Evolutionary conservation across 92 coral and sea anemone species (phyloP).

Genomic region (Porites cylindrica): DNA sequence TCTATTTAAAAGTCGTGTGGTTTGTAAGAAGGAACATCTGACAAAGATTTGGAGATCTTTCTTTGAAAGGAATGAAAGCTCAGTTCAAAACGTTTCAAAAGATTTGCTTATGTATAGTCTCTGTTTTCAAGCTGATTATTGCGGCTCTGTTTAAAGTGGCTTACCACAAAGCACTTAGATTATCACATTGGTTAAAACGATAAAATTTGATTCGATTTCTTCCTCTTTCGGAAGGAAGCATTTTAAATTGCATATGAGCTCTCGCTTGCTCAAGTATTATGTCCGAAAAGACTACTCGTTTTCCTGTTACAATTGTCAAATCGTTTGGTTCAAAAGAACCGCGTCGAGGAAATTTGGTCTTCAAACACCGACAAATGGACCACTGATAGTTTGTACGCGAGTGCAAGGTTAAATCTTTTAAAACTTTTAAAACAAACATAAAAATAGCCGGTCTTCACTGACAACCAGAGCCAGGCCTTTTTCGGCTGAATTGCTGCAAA

Average conservation of each 20-base stretch:
- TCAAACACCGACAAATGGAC: constrained; percentile 17
- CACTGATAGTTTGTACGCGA: neutral
- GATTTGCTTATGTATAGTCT: neutral
- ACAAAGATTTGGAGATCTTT: neutral
- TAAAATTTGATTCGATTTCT: constrained; percentile 2
- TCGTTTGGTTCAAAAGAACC: constrained; percentile 29
- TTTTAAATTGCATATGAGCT: constrained; percentile 29
- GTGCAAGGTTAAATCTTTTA: neutral
- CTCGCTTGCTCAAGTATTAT: constrained; percentile 3
- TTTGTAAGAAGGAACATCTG: neutral
- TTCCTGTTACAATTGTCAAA: constrained; percentile 16
- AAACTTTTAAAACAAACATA: too few relatives aligned
- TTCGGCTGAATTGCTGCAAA: neutral
- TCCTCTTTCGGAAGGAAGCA: constrained; percentile 38
- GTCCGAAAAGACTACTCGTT: neutral
- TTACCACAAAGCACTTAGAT: constrained; percentile 26
- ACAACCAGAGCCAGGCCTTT: neutral
- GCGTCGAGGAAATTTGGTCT: neutral
- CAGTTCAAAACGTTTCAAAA: neutral
- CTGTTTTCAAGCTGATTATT: neutral
- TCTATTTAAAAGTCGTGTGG: neutral
- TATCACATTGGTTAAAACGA: constrained; percentile 42
- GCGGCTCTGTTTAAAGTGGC: constrained; percentile 19
- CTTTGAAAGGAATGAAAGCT: neutral
- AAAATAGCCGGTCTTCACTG: too few relatives aligned